Percentiles rank a stretch among this genome's conserved stretches.
Evolutionary conservation across 2,797 vertebrate species (phyloP).

Genomic region (Sebastes ruberrimus): DNA sequence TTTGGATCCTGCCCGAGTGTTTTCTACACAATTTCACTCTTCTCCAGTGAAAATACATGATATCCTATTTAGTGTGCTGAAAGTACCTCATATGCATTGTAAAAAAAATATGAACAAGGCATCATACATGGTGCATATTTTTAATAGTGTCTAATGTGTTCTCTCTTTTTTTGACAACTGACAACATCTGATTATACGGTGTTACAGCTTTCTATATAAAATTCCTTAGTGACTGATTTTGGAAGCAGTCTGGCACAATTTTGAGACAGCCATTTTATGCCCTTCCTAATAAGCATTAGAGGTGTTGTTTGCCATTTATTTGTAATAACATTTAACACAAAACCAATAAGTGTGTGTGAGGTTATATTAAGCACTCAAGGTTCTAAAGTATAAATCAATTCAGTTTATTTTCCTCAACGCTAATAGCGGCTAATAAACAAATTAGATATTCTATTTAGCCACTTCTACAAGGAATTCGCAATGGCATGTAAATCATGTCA

Average conservation of each 20-base stretch:
- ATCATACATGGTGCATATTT: background rate
- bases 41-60: background rate
- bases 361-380: conserved; percentile 31
- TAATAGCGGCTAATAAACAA: conserved; percentile 36
- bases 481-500: background rate
- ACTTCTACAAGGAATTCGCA: conserved; percentile 7
- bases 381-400: conserved; percentile 49
- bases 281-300: conserved; percentile 17
- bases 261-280: background rate
- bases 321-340: conserved; percentile 44
- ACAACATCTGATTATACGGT: background rate
- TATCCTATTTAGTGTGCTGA: background rate
- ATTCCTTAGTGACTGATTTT: background rate
- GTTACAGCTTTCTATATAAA: background rate
- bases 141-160: background rate
- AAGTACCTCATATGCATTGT: no score
- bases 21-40: background rate
- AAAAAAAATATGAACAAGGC: background rate
- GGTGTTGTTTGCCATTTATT: conserved; percentile 25
- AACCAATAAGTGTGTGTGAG: conserved; percentile 35
- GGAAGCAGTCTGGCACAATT: background rate
- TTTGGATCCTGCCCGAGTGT: fast-evolving
- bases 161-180: background rate
- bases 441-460: conserved; percentile 38
- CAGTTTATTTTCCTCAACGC: conserved; percentile 28